Evolutionary conservation across 1,140 invertebrate genomes (phyloP).

Genomic region (Lutraria rhynchaena): DNA sequence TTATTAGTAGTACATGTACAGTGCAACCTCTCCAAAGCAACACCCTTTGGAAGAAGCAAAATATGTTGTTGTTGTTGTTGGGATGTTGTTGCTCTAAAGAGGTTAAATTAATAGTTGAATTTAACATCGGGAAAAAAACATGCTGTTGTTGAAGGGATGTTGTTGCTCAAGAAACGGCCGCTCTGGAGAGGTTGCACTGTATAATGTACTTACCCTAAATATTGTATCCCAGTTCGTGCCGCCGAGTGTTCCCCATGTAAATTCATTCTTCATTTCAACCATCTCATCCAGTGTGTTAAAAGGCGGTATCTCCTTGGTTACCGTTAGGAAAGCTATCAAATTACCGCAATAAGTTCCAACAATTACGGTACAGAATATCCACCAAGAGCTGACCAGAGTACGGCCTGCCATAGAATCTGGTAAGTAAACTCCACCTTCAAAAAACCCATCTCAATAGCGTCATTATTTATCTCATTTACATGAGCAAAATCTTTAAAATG

Average conservation of each 20-base stretch:
- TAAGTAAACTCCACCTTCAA: slow-evolving; percentile 35
- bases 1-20: too few relatives aligned
- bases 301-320: slow-evolving; percentile 66
- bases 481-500: neutral
- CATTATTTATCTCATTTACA: neutral
- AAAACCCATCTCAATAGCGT: neutral
- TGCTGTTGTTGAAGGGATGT: too few relatives aligned
- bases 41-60: too few relatives aligned
- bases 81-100: too few relatives aligned
- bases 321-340: slow-evolving; percentile 48
- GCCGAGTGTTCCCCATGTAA: slow-evolving; percentile 64
- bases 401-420: slow-evolving; percentile 64
- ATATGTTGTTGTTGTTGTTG: too few relatives aligned
- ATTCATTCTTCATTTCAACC: slow-evolving; percentile 52
- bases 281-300: slow-evolving; percentile 69
- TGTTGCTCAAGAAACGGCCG: too few relatives aligned
- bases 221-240: slow-evolving; percentile 50
- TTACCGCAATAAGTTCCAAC: slow-evolving; percentile 82
- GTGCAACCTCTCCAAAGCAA: too few relatives aligned
- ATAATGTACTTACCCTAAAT: too few relatives aligned
- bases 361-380: slow-evolving; percentile 94
- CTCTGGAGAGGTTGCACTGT: too few relatives aligned
- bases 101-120: too few relatives aligned
- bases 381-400: slow-evolving; percentile 88
- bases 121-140: too few relatives aligned